phyloP scores from a whole-genome alignment of 2,113 vertebrate genomes.

The Oreocharis arfaki region DNA sequence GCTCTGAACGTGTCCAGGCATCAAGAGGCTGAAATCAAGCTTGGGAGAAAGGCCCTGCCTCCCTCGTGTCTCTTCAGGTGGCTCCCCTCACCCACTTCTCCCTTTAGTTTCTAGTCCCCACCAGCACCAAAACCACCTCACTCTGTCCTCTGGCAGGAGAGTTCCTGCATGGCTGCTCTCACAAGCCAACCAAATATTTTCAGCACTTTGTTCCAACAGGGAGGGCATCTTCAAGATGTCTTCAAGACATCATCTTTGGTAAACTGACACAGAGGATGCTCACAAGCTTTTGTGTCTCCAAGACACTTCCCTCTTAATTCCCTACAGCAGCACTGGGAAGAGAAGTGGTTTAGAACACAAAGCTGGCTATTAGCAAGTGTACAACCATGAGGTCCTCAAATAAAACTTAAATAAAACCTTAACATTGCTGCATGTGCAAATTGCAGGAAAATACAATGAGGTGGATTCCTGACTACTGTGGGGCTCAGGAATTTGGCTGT shows the following conservation, averaged over 20 bases:
- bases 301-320: not conserved
- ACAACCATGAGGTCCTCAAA: not conserved
- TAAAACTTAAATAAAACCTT: not conserved
- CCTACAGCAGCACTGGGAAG: not conserved
- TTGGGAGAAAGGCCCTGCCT: not conserved
- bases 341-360: not conserved
- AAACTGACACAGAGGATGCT: not conserved
- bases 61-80: rapidly evolving
- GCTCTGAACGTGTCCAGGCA: not conserved
- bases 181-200: not conserved
- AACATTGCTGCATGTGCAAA: not conserved
- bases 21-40: not conserved
- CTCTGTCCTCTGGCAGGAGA: not conserved
- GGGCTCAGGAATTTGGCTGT: not conserved
- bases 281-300: not conserved
- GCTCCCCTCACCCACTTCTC: not conserved
- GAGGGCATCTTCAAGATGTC: not conserved
- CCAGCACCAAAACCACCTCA: not conserved
- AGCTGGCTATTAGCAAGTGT: not conserved
- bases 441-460: rapidly evolving
- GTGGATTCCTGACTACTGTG: not conserved
- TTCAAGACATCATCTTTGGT: not conserved
- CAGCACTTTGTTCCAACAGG: not conserved
- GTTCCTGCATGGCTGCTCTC: not conserved
- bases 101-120: not conserved